These are phyloP conservation scores for Siderastrea radians DNA, from an alignment of 92 coral and sea anemone genomes.

Conservation along the genomic window DNA sequence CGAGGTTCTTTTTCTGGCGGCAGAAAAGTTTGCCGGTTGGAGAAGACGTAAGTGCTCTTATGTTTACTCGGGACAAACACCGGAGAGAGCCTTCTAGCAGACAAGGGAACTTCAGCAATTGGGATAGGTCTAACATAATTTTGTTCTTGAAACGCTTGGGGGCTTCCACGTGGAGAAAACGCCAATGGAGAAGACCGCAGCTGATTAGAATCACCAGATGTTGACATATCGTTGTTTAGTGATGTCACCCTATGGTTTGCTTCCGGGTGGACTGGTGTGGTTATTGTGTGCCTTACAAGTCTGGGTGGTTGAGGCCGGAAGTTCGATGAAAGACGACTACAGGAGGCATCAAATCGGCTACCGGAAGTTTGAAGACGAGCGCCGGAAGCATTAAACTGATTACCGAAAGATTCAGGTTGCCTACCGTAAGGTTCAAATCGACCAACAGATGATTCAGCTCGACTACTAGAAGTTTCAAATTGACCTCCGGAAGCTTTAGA, in stretches of 20 bases:
- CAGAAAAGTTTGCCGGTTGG: slow-evolving; percentile 31
- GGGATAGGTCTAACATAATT: slow-evolving; percentile 1
- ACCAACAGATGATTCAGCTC: background rate
- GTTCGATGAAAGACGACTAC: slow-evolving; percentile 18
- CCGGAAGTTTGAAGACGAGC: background rate
- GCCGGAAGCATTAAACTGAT: background rate
- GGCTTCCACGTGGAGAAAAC: background rate
- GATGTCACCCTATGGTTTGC: background rate
- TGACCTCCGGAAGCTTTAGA: background rate
- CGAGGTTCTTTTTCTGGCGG: slow-evolving; percentile 13
- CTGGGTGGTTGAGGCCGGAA: slow-evolving; percentile 16
- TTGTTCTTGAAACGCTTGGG: slow-evolving; percentile 21
- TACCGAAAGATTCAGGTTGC: background rate
- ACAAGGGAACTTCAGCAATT: background rate
- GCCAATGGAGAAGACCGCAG: slow-evolving; percentile 21
- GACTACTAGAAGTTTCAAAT: background rate
- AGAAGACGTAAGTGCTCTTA: slow-evolving; percentile 41
- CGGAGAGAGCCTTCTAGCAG: slow-evolving; percentile 19
- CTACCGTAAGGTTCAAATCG: background rate
- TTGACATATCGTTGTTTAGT: background rate
- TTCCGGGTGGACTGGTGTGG: background rate
- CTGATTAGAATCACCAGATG: slow-evolving; percentile 1
- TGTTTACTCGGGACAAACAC: background rate
- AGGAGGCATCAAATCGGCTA: background rate
- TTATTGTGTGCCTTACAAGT: slow-evolving; percentile 16